phyloP scores from a whole-genome alignment of 2,797 vertebrate genomes.

The Gephyroberyx darwinii region DNA sequence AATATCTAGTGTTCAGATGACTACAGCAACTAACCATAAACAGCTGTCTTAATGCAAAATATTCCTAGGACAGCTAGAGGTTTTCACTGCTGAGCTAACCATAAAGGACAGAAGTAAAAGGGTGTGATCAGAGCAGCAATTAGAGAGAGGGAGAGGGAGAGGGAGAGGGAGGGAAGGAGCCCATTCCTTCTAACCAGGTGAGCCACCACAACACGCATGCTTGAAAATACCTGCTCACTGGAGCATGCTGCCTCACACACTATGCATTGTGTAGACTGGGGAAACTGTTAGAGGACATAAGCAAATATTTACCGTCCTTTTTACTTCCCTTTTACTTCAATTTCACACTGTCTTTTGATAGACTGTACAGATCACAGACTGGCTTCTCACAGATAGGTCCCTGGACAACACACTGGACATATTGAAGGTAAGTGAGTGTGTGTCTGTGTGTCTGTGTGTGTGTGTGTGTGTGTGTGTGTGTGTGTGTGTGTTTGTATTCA shows the following conservation, averaged over 20 bases:
- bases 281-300: conserved; percentile 16
- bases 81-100: conserved; percentile 13
- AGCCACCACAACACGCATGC: conserved; percentile 48
- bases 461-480: not conserved
- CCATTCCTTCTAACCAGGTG: conserved; percentile 65
- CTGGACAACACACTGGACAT: conserved; percentile 29
- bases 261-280: conserved; percentile 26
- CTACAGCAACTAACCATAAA: conserved; percentile 19
- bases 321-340: not conserved
- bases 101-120: conserved; percentile 30
- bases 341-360: conserved; percentile 33
- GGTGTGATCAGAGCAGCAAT: conserved; percentile 51
- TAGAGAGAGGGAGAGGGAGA: conserved; percentile 17
- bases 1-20: conserved; percentile 34
- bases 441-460: not conserved
- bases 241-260: conserved; percentile 15
- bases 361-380: conserved; percentile 37
- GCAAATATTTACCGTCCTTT: conserved; percentile 45
- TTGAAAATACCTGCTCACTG: conserved; percentile 34
- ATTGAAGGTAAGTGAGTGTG: conserved; percentile 53
- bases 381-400: conserved; percentile 23
- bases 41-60: conserved; percentile 26
- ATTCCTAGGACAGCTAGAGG: not conserved
- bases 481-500: not conserved
- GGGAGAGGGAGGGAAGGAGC: conserved; percentile 30